Evolutionary conservation across 2,797 vertebrate genomes (phyloP).

Genomic region (Botia kubotai): DNA sequence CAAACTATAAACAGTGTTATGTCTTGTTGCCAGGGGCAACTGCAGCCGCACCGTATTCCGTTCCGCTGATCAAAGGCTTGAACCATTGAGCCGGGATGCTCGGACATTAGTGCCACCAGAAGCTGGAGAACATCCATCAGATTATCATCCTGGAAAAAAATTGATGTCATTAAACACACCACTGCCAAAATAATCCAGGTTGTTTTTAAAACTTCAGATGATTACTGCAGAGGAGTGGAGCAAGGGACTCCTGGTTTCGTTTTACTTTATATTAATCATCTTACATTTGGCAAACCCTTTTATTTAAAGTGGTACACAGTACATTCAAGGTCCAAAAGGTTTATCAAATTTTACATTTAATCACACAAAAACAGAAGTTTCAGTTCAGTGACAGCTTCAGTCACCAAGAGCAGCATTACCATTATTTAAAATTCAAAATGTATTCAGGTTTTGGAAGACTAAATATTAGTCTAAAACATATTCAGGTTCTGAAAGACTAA

Average conservation of each 20-base stretch:
- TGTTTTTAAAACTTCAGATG: neutral
- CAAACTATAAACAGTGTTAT: neutral
- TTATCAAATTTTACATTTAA: no score
- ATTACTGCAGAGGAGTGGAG: neutral
- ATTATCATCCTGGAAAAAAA: slow-evolving; percentile 90
- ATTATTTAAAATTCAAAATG: neutral
- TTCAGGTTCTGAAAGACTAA: no score
- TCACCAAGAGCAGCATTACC: neutral
- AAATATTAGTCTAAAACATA: no score
- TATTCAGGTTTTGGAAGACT: neutral
- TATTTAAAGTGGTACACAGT: no score
- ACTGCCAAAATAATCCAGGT: neutral
- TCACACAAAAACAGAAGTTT: no score
- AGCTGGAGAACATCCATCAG: slow-evolving; percentile 97
- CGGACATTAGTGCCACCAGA: slow-evolving; percentile 96
- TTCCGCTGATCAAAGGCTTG: slow-evolving; percentile 97
- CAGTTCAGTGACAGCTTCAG: neutral
- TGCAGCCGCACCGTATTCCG: slow-evolving; percentile 86
- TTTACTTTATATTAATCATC: neutral
- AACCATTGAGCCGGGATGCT: slow-evolving; percentile 93
- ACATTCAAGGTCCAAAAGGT: neutral
- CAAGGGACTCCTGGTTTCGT: neutral
- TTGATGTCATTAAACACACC: neutral
- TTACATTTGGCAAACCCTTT: neutral
- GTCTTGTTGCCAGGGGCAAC: neutral